Evolutionary conservation across 2,797 vertebrate genomes (phyloP).

Genomic region (Melanotaenia nigrans): DNA sequence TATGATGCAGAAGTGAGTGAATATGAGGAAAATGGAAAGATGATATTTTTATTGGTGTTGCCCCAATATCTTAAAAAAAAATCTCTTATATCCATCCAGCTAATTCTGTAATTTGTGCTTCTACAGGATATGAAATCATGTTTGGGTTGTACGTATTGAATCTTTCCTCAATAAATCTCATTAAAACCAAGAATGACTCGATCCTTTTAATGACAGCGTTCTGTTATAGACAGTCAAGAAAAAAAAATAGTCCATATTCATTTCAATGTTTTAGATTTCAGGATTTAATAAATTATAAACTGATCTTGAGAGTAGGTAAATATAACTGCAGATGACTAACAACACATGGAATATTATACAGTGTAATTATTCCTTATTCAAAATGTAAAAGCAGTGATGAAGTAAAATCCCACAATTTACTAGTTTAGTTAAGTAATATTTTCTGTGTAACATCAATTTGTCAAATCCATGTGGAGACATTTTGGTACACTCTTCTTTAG

Average conservation of each 20-base stretch:
- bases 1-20: conserved; percentile 23
- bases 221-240: background rate
- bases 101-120: background rate
- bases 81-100: conserved; percentile 4
- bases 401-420: background rate
- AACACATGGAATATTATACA: background rate
- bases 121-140: background rate
- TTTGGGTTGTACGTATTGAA: background rate
- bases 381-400: background rate
- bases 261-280: background rate
- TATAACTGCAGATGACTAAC: background rate
- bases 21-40: conserved; percentile 17
- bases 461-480: background rate
- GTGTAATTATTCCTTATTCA: background rate
- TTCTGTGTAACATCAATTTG: background rate
- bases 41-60: background rate
- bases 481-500: background rate
- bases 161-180: background rate
- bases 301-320: background rate
- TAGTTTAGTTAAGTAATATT: background rate
- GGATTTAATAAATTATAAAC: background rate
- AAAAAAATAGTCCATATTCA: background rate
- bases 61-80: background rate
- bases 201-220: background rate
- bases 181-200: background rate